Conservation (phyloP, 30 jellyfish, hydroid and myxozoan species). For the Sanderia malayensis region DNA sequence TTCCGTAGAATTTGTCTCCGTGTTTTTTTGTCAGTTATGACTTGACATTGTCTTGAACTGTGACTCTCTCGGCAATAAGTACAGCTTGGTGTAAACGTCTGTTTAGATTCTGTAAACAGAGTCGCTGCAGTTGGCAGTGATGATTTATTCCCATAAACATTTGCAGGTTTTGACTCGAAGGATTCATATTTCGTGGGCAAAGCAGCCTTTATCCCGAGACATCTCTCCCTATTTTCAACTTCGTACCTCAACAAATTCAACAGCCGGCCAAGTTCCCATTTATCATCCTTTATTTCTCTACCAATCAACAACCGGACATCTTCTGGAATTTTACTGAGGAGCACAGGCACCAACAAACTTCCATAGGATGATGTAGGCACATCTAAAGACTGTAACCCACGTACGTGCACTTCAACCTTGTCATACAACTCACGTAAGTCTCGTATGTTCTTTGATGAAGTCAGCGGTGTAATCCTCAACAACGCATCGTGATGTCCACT, state of each 20-base stretch:
- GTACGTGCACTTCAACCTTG: constrained; percentile 8
- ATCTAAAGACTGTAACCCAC: constrained; percentile 19
- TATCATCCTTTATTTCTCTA: background rate
- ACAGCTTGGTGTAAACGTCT: background rate
- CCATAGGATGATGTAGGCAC: constrained; percentile 23
- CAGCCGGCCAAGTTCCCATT: constrained; percentile 12
- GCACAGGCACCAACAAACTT: constrained; percentile 16
- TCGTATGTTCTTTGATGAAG: background rate
- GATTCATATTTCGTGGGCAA: constrained; percentile 2
- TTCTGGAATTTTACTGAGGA: constrained; percentile 24
- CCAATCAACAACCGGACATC: constrained; percentile 13
- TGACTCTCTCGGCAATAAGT: constrained; percentile 15
- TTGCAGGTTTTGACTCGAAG: too few relatives aligned
- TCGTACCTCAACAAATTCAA: constrained; percentile 6
- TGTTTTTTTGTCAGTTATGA: constrained; percentile 10
- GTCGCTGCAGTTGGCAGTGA: constrained; percentile 14
- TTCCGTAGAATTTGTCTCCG: constrained; percentile 3
- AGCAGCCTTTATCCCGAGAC: constrained; percentile 23
- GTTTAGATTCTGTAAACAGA: background rate
- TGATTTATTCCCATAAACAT: background rate
- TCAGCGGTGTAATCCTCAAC: constrained; percentile 8
- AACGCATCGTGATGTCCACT: constrained; percentile 31
- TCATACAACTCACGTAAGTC: constrained; percentile 12
- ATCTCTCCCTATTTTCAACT: constrained; percentile 25
- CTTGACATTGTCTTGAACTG: constrained; percentile 8